phyloP scores from a whole-genome alignment of 2,113 vertebrate species.

The Enhydra lutris region DNA sequence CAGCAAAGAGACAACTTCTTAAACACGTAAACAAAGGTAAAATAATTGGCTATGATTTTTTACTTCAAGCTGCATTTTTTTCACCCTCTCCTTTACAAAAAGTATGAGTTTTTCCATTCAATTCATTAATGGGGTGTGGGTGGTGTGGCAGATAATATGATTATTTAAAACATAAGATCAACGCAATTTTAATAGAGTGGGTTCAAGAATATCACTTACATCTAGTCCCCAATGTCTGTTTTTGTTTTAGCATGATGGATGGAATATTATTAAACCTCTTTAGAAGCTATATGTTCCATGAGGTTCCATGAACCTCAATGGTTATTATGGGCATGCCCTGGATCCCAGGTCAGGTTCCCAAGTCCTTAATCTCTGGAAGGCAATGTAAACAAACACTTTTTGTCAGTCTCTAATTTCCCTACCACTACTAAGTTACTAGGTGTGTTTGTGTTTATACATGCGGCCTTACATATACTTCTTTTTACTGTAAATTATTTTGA shows the following conservation, averaged over 20 bases:
- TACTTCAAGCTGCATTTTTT: background rate
- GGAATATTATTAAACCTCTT: background rate
- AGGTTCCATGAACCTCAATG: background rate
- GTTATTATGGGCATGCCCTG: background rate
- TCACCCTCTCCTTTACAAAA: background rate
- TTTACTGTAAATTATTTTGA: background rate
- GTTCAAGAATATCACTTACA: background rate
- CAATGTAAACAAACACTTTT: background rate
- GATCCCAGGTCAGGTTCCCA: background rate
- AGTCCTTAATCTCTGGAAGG: background rate
- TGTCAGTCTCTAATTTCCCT: background rate
- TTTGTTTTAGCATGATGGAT: background rate
- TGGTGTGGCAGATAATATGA: background rate
- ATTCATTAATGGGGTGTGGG: background rate
- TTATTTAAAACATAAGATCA: background rate
- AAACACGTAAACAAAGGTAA: background rate
- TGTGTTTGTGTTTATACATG: background rate
- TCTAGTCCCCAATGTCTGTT: background rate
- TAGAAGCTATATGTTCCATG: background rate
- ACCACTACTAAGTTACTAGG: background rate
- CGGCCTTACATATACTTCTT: background rate
- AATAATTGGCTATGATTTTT: background rate
- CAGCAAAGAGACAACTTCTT: constrained; percentile 1
- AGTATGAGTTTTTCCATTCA: background rate
- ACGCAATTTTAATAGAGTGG: background rate